A percentile compares a stretch with the other conserved stretches of the same genome.
These are phyloP conservation scores for Xiphophorus birchmanni DNA, from an alignment of 2,797 vertebrate species.

Conservation along the genomic window DNA sequence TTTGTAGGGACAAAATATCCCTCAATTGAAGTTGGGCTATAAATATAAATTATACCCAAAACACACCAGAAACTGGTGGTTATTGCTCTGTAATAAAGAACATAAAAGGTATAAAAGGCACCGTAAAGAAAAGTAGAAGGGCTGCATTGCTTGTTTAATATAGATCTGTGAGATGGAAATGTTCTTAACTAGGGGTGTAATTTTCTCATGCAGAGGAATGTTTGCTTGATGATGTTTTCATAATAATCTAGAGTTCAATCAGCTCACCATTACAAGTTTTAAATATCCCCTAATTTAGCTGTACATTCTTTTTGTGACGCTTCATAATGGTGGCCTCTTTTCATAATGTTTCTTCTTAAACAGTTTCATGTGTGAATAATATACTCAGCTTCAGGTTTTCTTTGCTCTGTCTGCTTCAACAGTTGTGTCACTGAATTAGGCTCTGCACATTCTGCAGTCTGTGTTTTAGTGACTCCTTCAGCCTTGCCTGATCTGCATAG, in stretches of 20 bases:
- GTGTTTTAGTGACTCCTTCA: conserved; percentile 19
- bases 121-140: not conserved
- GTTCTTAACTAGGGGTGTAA: not conserved
- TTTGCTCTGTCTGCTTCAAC: conserved; percentile 2
- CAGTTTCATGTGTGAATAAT: not conserved
- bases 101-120: not conserved
- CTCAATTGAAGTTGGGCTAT: not conserved
- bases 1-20: not conserved
- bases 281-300: not conserved
- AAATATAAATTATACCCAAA: not conserved
- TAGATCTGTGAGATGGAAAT: not conserved
- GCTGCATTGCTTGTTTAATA: not conserved
- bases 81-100: not conserved
- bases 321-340: not conserved
- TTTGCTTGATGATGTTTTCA: conserved; percentile 12
- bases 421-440: conserved; percentile 18
- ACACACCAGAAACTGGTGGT: not conserved
- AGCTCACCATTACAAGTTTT: not conserved
- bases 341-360: not conserved
- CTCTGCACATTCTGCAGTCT: not conserved
- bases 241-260: conserved; percentile 5
- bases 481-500: conserved; percentile 51
- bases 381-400: not conserved
- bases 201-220: conserved; percentile 1
- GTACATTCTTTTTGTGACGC: not conserved